Conservation (phyloP, 2,888 invertebrate genomes). For the Mallateleia sp. region DNA sequence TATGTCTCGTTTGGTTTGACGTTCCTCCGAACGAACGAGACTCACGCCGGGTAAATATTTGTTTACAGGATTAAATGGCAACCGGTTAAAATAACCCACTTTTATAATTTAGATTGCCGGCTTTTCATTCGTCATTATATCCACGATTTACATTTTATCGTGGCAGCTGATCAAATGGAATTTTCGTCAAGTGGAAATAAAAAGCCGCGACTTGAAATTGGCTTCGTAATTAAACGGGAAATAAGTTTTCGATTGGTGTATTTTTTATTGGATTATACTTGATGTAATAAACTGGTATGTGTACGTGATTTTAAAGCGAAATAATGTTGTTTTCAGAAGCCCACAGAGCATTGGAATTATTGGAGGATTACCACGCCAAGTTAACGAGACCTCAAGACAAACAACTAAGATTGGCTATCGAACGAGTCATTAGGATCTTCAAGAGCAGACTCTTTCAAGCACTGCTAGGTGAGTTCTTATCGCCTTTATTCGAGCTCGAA, state of each 20-base stretch:
- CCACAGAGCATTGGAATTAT: conserved; percentile 98
- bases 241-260: conserved; percentile 16
- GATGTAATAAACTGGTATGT: conserved; percentile 2
- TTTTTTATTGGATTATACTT: conserved; percentile 5
- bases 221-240: conserved; percentile 6
- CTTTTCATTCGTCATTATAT: not conserved
- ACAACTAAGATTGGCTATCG: conserved; percentile 98
- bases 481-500: not conserved
- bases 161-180: not conserved
- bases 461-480: conserved; percentile 95
- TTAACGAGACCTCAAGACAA: conserved; percentile 98
- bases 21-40: not conserved
- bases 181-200: not conserved
- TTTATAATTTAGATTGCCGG: not conserved
- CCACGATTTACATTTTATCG: not conserved
- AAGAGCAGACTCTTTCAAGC: conserved; percentile 99
- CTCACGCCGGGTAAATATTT: conserved; percentile 17
- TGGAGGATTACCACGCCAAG: conserved; percentile 99
- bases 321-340: conserved; percentile 93
- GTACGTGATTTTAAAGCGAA: conserved; percentile 23
- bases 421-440: conserved; percentile 99
- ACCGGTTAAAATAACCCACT: not conserved
- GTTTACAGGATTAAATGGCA: conserved; percentile 5
- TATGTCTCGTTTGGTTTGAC: conserved; percentile 24
- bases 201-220: not conserved